Base-by-base conservation (phyloP, 2,888 invertebrate genomes). In the Danaus chrysippus region DNA sequence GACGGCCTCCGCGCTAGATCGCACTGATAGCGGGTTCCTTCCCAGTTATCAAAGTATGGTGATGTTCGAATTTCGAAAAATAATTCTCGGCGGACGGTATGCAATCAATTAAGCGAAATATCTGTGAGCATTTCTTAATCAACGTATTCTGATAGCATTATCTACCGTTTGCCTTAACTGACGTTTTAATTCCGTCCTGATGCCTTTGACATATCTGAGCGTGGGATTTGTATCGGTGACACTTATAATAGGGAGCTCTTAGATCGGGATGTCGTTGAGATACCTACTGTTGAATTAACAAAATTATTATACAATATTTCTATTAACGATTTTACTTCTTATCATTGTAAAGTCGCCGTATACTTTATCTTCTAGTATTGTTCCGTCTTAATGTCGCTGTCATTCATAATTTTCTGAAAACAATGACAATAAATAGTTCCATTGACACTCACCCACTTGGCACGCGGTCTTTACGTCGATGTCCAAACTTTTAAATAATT, bases 401-500 rank as follows among this genome's bases (percentile, higher is more conserved):
- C 64, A 66, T 64, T 66, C 63, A 66, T 61, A 63, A 59, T 60
- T 64, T 58, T 58, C 46, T 49, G 44, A 59, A 62, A 61, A 64
- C 64, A 66, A 67, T 62, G 59, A 53, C 57, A 67, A 62, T 64
- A 64, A 60, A 61, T 69, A 75, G 72, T 73, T 75, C 74, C 77
- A 77, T 84, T 86, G 85, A 87, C 84, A 85, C 82, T 89, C 87
- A 86, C 89, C 86, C 76, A 89, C 81, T 90, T 89, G 90, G 89
- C 89, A 87, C 76, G 70, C 60, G 58, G 44, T 46, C 54, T 43
- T 63, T 63, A 54, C 58, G 58, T 56, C 59, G 58, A 58, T 44
- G 52, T 59, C 44, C 15, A 53, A 44, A 63, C 23, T 17, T 17
- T 49, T 49, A 17, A 57, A 10, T 54, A 63, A 63, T 58, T 60